Evolutionary conservation across 1,140 invertebrate species (phyloP), one percentile per base, ranked within the genome.

Genomic region (Dolichoris vasculosae): DNA sequence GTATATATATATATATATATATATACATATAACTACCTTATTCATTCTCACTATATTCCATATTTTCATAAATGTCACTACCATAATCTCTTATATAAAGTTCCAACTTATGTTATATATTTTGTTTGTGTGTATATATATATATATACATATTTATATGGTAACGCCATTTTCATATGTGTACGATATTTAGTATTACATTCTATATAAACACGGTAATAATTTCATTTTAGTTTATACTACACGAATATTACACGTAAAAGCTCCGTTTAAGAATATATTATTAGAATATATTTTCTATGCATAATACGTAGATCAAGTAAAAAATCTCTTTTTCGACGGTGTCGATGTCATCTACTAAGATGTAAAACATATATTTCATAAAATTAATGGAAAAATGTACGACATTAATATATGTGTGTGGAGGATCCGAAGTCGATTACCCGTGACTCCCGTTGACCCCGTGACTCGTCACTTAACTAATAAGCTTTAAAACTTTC

Each of bases 401-500:
- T n/a, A 73, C 13, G 38, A 73, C 32, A 9, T 43, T 11, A 43
- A 43, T 43, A 43, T 73, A 73, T 23, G 40, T 69, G 20, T 38
- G 17, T 38, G 23, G 26, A 38, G 3, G 38, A 73, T 43, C 20
- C 23, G 38, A 73, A 26, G 15, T 11, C 4, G 13, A 71, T 71
- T 40, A 71, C 6, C 67, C 67, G 38, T 71, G 67, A 71, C 67
- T 13, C n/a, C n/a, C n/a, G n/a, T n/a, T n/a, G n/a, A n/a, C n/a
- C n/a, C n/a, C 32, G 40, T 73, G 43, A 73, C 23, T 43, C n/a
- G 38, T 23, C 38, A 73, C 38, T 43, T 26, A 3, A 43, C 69
- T 43, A 73, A 73, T 38, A 40, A 69, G 23, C 69, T 23, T 73
- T 32, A 40, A 23, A 82, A 71, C 79, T 69, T 81, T 69, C 32